Evolutionary conservation across 2,888 invertebrate genomes (phyloP), one percentile per base, ranked within the genome.

Genomic region (Drosophila eohydei): DNA sequence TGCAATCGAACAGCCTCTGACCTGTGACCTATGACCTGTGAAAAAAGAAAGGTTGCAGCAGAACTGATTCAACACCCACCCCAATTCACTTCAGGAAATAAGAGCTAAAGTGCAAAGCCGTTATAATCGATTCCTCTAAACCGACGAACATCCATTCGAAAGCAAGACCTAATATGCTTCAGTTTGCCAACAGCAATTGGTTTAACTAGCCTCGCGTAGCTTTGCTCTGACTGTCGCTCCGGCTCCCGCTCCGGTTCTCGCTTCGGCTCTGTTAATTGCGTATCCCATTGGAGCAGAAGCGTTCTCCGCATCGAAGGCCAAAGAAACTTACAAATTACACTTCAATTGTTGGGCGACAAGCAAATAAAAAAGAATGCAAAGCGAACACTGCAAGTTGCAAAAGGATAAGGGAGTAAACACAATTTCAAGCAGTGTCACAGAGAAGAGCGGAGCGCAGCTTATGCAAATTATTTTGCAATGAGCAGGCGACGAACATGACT

Each of bases 391-490:
- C 56, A 63, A 63, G 50, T 48, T 48, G 43, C 8, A 28, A 54
- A 43, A 62, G 71, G 71, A 54, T 60, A 69, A 59, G 57, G 60
- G 58, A 71, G 64, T 69, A 61, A 69, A 63, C 65, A 69, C 64
- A 78, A 83, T 67, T 67, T 56, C 58, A 40, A 68, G 50, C 36
- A 71, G 59, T 40, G 41, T n/a, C 54, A 46, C 52, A 51, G 51
- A 14, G n/a, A 43, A 26, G 44, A 36, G 32, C 48, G 12, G 5
- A 32, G 30, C 55, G 64, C 63, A 72, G 83, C 76, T 85, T 88
- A 85, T 85, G 88, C 84, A 85, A 85, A 85, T 85, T 74, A 86
- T 88, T 85, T 79, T 70, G 77, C 88, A 83, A 83, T 86, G 87
- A 83, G 80, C 73, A 78, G 61, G 50, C 74, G 58, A 67, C 52